Evolutionary conservation across 2,113 vertebrate genomes (phyloP).

Genomic region (Rhineura floridana): DNA sequence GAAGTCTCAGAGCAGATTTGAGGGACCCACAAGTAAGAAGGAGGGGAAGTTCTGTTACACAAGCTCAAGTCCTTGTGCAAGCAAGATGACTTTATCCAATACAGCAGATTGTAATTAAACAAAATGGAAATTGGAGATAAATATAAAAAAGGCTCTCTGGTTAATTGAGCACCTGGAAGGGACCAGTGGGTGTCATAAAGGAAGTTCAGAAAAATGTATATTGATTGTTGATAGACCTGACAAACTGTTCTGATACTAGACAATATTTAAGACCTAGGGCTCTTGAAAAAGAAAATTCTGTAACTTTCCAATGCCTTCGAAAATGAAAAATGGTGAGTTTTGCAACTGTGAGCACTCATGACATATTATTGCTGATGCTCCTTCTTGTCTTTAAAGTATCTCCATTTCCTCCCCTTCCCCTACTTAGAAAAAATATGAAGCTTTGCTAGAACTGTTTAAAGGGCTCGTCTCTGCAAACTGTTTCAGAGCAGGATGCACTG

Average conservation of each 20-base stretch:
- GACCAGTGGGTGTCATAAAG: too few species aligned
- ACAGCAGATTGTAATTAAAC: not conserved
- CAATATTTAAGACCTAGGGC: not conserved
- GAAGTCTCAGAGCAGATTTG: too few species aligned
- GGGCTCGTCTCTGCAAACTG: too few species aligned
- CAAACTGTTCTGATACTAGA: not conserved
- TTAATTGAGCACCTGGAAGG: not conserved
- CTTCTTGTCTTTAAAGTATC: not conserved
- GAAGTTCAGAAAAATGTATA: not conserved
- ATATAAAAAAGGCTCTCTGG: not conserved
- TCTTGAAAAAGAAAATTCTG: not conserved
- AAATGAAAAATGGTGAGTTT: not conserved
- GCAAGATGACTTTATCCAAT: not conserved
- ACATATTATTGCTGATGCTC: not conserved
- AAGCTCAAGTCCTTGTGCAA: not conserved
- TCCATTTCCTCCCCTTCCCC: not conserved
- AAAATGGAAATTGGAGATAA: not conserved
- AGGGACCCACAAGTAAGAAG: too few species aligned
- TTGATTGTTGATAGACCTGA: not conserved
- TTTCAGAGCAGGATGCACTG: too few species aligned
- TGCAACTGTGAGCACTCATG: not conserved
- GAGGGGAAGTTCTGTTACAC: too few species aligned
- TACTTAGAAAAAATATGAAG: not conserved
- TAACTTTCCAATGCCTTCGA: not conserved
- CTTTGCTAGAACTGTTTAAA: not conserved